Percentiles rank a stretch among this genome's conserved stretches.
Conservation (phyloP, 1,140 invertebrate genomes). For the Drosophila subobscura region DNA sequence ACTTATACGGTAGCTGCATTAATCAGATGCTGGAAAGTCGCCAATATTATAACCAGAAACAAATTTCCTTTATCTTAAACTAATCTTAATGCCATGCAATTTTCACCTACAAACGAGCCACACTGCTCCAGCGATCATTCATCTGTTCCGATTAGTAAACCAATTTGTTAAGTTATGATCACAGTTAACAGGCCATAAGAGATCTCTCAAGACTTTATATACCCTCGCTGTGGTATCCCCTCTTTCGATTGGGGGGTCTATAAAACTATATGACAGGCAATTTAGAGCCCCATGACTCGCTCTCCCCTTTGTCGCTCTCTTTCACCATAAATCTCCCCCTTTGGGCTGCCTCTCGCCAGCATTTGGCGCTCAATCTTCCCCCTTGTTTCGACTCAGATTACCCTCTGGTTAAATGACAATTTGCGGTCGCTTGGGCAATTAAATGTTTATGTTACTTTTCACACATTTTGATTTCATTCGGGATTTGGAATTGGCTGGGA, state of each 20-base stretch:
- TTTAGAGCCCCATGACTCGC: conserved; percentile 8
- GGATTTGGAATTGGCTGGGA: conserved; percentile 41
- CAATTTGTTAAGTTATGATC: conserved; percentile 48
- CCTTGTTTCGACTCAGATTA: conserved; percentile 30
- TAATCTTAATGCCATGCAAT: no score
- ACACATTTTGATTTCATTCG: conserved; percentile 58
- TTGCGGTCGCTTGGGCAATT: conserved; percentile 55
- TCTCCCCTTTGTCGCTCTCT: conserved; percentile 23
- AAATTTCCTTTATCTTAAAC: no score
- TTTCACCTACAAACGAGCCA: neutral
- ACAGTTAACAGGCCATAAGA: conserved; percentile 43
- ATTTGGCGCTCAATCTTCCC: conserved; percentile 9
- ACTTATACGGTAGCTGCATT: no score
- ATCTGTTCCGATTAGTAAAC: conserved; percentile 25
- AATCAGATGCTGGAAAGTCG: no score
- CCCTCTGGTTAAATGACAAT: conserved; percentile 52
- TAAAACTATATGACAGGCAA: conserved; percentile 50
- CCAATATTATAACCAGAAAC: no score
- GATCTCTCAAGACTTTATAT: conserved; percentile 34
- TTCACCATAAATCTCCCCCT: conserved; percentile 35
- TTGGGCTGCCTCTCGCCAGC: neutral
- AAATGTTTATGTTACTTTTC: conserved; percentile 69
- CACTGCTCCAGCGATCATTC: neutral
- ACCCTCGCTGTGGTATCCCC: neutral
- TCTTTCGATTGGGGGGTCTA: conserved; percentile 17